These are phyloP conservation scores for Abramis brama DNA, from an alignment of 2,113 vertebrate species.

Conservation along the genomic window DNA sequence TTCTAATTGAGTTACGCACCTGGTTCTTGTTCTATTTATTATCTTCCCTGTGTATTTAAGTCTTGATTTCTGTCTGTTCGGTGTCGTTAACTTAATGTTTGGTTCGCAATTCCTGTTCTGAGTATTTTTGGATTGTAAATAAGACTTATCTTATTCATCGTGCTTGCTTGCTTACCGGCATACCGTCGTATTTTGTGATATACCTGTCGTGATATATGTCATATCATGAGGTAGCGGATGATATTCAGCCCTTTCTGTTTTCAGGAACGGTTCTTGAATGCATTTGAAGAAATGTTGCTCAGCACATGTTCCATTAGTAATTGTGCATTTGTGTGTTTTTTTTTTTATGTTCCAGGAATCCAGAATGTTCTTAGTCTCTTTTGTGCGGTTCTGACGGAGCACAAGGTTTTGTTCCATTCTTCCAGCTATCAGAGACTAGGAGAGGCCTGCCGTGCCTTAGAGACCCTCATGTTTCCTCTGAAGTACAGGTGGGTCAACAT, in stretches of 20 bases:
- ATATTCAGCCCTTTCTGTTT: not conserved
- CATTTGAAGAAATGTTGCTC: not conserved
- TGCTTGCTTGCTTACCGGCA: no score
- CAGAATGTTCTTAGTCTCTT: conserved; percentile 96
- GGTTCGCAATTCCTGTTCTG: no score
- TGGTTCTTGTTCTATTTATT: no score
- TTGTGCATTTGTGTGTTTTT: conserved; percentile 41
- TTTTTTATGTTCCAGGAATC: conserved; percentile 82
- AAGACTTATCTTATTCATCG: no score
- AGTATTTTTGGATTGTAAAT: no score
- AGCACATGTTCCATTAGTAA: not conserved
- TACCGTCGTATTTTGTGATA: not conserved
- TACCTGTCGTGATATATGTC: not conserved
- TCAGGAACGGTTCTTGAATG: not conserved
- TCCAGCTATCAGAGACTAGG: conserved; percentile 96
- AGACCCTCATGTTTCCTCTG: conserved; percentile 96
- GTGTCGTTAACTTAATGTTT: no score
- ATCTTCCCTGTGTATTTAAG: no score
- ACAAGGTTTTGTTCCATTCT: conserved; percentile 98
- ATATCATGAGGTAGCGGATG: not conserved
- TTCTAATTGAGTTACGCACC: no score
- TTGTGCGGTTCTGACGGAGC: conserved; percentile 96
- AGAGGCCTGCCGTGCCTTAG: conserved; percentile 92
- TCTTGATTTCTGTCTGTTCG: no score
- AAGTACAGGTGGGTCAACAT: conserved; percentile 89